phyloP scores from a whole-genome alignment of 37 sponge, comb jelly and placozoan genomes.

The Eunapius fragilis region DNA sequence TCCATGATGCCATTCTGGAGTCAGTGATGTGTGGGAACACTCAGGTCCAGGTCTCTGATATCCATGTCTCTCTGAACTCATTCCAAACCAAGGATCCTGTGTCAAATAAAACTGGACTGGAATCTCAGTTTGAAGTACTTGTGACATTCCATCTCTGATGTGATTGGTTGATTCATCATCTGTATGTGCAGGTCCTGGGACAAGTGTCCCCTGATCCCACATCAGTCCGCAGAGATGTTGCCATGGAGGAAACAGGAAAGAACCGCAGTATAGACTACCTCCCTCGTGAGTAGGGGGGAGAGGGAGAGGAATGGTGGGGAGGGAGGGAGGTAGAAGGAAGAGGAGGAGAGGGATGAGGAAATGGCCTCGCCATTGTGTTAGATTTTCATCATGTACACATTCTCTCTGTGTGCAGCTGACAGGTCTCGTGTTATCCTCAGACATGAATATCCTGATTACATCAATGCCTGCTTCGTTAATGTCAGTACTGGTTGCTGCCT shows the following conservation, averaged over 20 bases:
- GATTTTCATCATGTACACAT: neutral
- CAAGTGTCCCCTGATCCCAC: slow-evolving; percentile 37
- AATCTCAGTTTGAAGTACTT: neutral
- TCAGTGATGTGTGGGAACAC: slow-evolving; percentile 51
- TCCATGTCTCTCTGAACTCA: neutral
- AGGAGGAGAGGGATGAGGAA: neutral
- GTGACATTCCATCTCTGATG: neutral
- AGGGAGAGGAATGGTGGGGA: too few relatives aligned
- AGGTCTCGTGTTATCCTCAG: neutral
- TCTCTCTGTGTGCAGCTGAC: slow-evolving; percentile 5
- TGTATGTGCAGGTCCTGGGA: slow-evolving; percentile 25
- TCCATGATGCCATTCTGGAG: slow-evolving; percentile 68
- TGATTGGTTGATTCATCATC: neutral
- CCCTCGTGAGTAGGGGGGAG: slow-evolving; percentile 18
- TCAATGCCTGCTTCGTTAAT: slow-evolving; percentile 26
- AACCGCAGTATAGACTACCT: slow-evolving; percentile 43
- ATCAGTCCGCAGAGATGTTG: neutral
- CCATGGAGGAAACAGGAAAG: slow-evolving; percentile 11
- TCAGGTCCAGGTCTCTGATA: slow-evolving; percentile 19
- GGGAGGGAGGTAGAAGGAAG: too few relatives aligned
- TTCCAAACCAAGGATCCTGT: neutral
- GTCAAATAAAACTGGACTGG: neutral
- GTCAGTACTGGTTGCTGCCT: slow-evolving; percentile 8
- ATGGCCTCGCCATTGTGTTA: too few relatives aligned
- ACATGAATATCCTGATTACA: slow-evolving; percentile 26